Evolutionary conservation across 2,113 vertebrate species (phyloP), one percentile per base, ranked within the genome.

Genomic region (Syngnathus typhle): DNA sequence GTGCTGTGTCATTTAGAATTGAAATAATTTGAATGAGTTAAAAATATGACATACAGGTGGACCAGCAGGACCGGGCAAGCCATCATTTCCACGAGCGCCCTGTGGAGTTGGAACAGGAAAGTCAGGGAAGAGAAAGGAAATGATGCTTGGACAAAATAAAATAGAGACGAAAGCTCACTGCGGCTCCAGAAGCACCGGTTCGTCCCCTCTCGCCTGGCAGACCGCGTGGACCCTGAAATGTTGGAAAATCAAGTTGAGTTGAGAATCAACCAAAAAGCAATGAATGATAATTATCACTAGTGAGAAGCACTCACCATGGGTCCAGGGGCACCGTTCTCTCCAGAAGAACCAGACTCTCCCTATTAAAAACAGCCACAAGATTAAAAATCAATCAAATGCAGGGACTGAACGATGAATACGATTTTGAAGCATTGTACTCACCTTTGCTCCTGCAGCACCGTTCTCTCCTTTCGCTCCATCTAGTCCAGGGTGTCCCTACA

Each of bases 31-130:
- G 15, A 27, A 68, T 60, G 1, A 61, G 44, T 8, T 39, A 6
- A 44, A 60, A 13, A n/a, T 43, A 43, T 44, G 60, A 93, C 96
- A 84, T 83, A 98, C 96, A 9, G 95, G 95, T 65, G 96, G 95
- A 79, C 96, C 96, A 67, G 94, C 96, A 0, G 96, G 96, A 65
- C 96, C 96, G 1, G 95, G 93, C 69, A 98, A 88, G 32, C 96
- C 96, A 36, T 98, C 96, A 1, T 98, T 98, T 85, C 96, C 96
- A 74, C 96, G 93, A 56, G 95, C 96, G 72, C 96, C 96, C 96
- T 98, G 51, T 38, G 37, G 74, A 43, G 60, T 62, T 64, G 70
- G 66, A 32, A 77, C 13, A 60, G 7, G 23, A 66, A 3, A 60
- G 46, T 82, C 56, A 83, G 37, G 37, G 32, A 49, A n/a, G 6